Percentiles rank a stretch among this genome's conserved stretches.
These are phyloP conservation scores for Stomatorhinus walkeri DNA, from an alignment of 2,797 vertebrate genomes.

Conservation along the genomic window DNA sequence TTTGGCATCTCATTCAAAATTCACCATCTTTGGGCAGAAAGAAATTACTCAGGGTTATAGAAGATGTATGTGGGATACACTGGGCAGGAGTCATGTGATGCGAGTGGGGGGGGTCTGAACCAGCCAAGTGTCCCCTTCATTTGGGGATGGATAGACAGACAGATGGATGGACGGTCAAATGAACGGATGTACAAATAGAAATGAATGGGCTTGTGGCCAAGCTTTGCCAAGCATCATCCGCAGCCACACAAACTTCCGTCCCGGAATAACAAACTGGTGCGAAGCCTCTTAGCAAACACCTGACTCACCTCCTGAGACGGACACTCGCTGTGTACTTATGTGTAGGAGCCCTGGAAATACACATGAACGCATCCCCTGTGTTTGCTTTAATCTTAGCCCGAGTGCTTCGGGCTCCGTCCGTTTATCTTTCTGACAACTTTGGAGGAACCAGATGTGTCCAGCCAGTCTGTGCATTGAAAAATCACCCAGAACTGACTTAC, in stretches of 20 bases:
- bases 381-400: not conserved
- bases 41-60: not conserved
- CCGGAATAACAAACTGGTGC: not conserved
- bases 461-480: not conserved
- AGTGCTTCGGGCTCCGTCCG: not conserved
- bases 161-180: not conserved
- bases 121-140: not conserved
- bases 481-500: not conserved
- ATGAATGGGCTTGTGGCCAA: not conserved
- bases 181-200: not conserved
- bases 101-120: not conserved
- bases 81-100: not conserved
- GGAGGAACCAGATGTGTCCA: not conserved
- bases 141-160: not conserved
- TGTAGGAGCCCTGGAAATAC: not conserved
- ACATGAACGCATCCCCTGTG: not conserved
- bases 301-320: not conserved
- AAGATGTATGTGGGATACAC: not conserved
- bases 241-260: not conserved
- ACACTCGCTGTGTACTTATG: not conserved
- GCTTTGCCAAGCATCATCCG: not conserved
- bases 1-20: not conserved
- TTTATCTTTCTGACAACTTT: conserved; percentile 8
- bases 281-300: not conserved
- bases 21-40: not conserved